Base-by-base conservation (phyloP, 2,888 invertebrate species). In the Cryptophagus acutangulus region DNA sequence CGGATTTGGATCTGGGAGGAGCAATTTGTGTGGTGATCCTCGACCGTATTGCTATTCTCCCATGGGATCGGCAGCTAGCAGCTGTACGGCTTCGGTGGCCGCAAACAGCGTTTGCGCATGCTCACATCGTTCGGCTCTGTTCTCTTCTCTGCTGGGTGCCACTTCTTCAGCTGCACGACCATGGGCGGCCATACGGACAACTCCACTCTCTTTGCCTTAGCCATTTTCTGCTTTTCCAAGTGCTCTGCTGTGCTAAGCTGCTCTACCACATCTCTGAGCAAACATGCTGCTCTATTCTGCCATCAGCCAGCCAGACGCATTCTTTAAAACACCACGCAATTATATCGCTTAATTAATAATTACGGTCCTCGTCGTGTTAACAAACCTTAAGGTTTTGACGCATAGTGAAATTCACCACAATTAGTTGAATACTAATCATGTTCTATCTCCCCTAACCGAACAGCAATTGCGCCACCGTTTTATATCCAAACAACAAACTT, bases 121-220 rank as follows among this genome's bases (percentile, higher is more conserved):
- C 6, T 3, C 31, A 5, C 41, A 43, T 45, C 43, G 43, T 38
- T 42, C 33, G 43, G 46, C 41, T 36, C 49, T 55, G 55, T 55
- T 51, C 54, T 48, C 51, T 55, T 46, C 41, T 49, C 58, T 52
- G 58, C 46, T 54, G 56, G 56, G 55, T 54, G 56, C 58, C 62
- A 62, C 60, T 63, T 64, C 63, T 59, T 58, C 65, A 63, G 63
- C 65, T 63, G 58, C 55, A 45, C 45, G 38, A 40, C 43, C 46
- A 43, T 41, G 36, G 54, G 45, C 55, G 53, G 54, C 56, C 57
- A 54, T 56, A 48, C 48, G 52, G 48, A 38, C 48, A 43, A 45
- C 45, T 45, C 40, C 28, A 39, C 16, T 16, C n/a, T n/a, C n/a
- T 20, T 20, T 6, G 24, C 24, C 42, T 48, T 46, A 42, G 45